phyloP scores from a whole-genome alignment of 2,113 vertebrate genomes.

The Rhadina sibilatrix region DNA sequence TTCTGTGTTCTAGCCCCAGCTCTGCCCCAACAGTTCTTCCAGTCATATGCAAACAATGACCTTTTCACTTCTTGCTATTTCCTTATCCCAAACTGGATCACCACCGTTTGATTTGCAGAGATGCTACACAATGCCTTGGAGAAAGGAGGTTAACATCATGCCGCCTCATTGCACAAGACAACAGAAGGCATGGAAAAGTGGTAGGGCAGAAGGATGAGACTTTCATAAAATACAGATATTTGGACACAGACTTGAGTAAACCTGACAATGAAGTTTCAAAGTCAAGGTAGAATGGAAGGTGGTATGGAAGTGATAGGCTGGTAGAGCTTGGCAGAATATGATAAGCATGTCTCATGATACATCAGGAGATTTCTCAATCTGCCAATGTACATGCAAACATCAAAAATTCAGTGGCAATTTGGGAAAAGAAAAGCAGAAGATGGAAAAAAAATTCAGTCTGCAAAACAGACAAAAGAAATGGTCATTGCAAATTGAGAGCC shows the following conservation, averaged over 20 bases:
- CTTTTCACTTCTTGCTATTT: not conserved
- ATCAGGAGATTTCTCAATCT: not conserved
- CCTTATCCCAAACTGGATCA: not conserved
- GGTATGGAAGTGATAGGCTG: not conserved
- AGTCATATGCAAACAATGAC: not conserved
- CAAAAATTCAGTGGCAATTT: not conserved
- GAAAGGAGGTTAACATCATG: not conserved
- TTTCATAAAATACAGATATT: not conserved
- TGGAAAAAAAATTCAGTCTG: not conserved
- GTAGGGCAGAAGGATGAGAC: not conserved
- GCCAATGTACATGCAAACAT: not conserved
- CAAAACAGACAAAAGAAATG: not conserved
- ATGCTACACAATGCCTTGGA: accelerated
- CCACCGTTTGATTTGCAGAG: not conserved
- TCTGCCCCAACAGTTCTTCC: not conserved
- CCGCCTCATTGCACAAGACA: not conserved
- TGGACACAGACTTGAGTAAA: not conserved
- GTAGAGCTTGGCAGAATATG: not conserved
- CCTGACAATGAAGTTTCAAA: not conserved
- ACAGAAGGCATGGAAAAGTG: not conserved
- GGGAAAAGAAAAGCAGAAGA: not conserved
- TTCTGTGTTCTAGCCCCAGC: not conserved
- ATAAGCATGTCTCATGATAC: not conserved
- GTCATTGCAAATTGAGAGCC: not conserved
- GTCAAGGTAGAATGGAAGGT: not conserved